Percentiles rank a stretch among this genome's conserved stretches.
phyloP scores from a whole-genome alignment of 1,140 invertebrate species.

The Metopolophium dirhodum region DNA sequence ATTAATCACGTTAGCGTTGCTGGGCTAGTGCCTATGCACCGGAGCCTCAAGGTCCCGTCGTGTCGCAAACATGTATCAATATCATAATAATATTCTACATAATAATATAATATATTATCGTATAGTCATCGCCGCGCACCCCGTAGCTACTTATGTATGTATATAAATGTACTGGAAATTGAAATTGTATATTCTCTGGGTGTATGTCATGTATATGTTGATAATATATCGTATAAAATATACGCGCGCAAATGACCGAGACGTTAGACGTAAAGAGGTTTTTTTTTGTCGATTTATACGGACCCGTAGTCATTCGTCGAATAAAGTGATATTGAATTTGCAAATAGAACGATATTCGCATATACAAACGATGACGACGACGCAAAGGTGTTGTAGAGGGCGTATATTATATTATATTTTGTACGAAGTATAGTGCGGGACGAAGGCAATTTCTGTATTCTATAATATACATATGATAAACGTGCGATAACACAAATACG shows the following conservation, averaged over 20 bases:
- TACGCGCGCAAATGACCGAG: not conserved
- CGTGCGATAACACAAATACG: not conserved
- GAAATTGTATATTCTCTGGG: not conserved
- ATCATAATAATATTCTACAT: not conserved
- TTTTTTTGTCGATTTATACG: conserved; percentile 15
- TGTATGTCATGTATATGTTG: not conserved
- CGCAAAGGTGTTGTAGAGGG: not conserved
- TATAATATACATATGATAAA: not conserved
- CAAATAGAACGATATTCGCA: conserved; percentile 12
- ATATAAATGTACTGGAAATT: not conserved
- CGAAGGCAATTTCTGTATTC: not conserved
- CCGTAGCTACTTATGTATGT: not conserved
- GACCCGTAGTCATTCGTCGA: not conserved
- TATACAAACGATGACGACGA: not conserved
- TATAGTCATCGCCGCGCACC: not conserved
- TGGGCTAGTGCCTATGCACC: not conserved
- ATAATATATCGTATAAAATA: not conserved
- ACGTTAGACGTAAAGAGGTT: conserved; percentile 4
- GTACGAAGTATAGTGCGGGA: not conserved
- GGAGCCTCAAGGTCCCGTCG: not conserved
- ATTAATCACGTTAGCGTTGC: not conserved
- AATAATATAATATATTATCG: not conserved
- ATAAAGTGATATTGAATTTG: conserved; percentile 15
- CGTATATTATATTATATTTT: not conserved
- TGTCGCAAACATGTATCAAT: not conserved